Evolutionary conservation across 2,113 vertebrate species (phyloP).

Genomic region (Vidua chalybeata): DNA sequence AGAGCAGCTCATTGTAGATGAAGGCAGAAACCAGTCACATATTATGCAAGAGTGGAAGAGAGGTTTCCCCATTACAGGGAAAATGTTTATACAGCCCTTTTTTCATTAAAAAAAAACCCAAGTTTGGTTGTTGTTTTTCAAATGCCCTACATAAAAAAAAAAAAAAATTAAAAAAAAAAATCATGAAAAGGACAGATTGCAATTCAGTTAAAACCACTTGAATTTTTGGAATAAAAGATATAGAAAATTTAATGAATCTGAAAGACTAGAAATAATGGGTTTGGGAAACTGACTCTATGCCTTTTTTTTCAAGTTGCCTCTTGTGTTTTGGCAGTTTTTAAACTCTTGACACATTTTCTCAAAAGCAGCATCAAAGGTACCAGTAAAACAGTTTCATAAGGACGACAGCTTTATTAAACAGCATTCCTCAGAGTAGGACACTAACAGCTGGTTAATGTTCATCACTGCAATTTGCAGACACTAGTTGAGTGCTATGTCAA

Average conservation of each 20-base stretch:
- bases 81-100: not conserved
- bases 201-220: not conserved
- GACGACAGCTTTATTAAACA: not conserved
- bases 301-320: not conserved
- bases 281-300: not conserved
- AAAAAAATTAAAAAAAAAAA: too few species aligned
- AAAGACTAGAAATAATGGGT: not conserved
- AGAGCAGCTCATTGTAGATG: not conserved
- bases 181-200: rapidly evolving
- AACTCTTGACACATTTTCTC: not conserved
- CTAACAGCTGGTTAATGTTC: not conserved
- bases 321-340: not conserved
- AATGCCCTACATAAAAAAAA: not conserved
- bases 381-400: not conserved
- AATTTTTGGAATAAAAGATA: not conserved
- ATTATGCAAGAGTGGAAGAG: not conserved
- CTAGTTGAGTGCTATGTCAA: not conserved
- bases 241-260: not conserved
- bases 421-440: not conserved
- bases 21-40: not conserved
- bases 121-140: not conserved
- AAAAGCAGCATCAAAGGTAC: not conserved
- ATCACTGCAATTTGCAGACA: not conserved
- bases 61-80: not conserved
- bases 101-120: too few species aligned